Evolutionary conservation across 1,140 invertebrate genomes (phyloP).

Genomic region (Ostrea denselamellosa): DNA sequence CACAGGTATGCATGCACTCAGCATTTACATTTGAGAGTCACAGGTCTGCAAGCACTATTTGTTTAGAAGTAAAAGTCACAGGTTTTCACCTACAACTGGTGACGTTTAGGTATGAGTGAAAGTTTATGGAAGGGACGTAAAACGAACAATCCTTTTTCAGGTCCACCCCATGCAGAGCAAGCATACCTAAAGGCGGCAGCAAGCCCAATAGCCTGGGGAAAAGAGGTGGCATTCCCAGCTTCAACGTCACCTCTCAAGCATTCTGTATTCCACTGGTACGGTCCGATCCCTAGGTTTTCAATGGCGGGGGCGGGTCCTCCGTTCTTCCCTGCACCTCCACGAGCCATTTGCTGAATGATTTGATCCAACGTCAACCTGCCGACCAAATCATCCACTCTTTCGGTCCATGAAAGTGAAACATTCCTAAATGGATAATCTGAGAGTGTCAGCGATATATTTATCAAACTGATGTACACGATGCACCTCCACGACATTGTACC

Average conservation of each 20-base stretch:
- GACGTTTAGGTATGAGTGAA: too few relatives aligned
- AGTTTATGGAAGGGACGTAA: too few relatives aligned
- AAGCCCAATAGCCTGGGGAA: conserved; percentile 74
- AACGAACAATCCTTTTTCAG: neutral
- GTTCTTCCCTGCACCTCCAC: conserved; percentile 69
- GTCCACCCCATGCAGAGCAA: too few relatives aligned
- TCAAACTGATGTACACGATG: neutral
- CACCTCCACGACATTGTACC: neutral
- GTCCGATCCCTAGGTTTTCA: conserved; percentile 70
- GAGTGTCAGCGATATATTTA: neutral
- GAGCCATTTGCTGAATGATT: conserved; percentile 72
- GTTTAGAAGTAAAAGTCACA: too few relatives aligned
- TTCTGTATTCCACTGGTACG: conserved; percentile 76
- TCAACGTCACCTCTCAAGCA: conserved; percentile 72
- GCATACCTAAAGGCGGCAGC: conserved; percentile 75
- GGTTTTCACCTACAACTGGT: too few relatives aligned
- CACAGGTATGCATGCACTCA: too few relatives aligned
- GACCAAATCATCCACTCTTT: conserved; percentile 75
- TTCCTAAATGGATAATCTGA: conserved; percentile 70
- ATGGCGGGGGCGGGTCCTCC: conserved; percentile 75
- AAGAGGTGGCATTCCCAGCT: conserved; percentile 73
- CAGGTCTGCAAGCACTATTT: too few relatives aligned
- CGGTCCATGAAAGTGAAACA: conserved; percentile 69
- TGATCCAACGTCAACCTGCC: conserved; percentile 70
- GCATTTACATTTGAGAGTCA: too few relatives aligned